These are phyloP conservation scores for Staurois parvus DNA, from an alignment of 2,797 vertebrate genomes.

Conservation along the genomic window DNA sequence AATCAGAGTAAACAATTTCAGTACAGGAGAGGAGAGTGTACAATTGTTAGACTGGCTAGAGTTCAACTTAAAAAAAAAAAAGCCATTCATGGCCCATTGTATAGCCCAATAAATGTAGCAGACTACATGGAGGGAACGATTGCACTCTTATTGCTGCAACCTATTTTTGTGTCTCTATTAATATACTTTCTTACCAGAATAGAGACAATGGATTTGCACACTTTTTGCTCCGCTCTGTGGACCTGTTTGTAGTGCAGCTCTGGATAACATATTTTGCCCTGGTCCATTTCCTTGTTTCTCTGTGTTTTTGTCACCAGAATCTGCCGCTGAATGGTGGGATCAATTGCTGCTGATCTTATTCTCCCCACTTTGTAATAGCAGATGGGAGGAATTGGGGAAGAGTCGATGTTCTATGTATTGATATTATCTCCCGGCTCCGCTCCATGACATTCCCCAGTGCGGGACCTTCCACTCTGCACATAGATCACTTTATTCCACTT, in stretches of 20 bases:
- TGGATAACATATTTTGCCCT: neutral
- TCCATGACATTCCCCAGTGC: neutral
- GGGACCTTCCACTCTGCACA: neutral
- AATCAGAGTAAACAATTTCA: no score
- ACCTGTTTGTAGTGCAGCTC: neutral
- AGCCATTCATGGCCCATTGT: no score
- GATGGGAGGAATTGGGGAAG: neutral
- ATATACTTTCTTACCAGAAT: neutral
- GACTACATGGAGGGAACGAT: no score
- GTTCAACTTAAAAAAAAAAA: no score
- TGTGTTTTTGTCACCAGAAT: slow-evolving; percentile 13
- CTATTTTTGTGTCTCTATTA: slow-evolving; percentile 2
- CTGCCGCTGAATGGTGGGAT: slow-evolving; percentile 2
- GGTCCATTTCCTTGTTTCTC: slow-evolving; percentile 38
- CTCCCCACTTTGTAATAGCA: neutral
- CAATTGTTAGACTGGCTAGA: no score
- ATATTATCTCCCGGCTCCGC: neutral
- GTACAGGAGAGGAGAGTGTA: no score
- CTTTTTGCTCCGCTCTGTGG: neutral
- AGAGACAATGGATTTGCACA: neutral
- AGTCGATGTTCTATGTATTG: neutral
- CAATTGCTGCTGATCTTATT: neutral
- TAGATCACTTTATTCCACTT: no score
- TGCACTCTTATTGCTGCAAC: no score
- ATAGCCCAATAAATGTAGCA: no score